Base-by-base conservation (phyloP, 2,888 invertebrate species). In the Alcis repandata region DNA sequence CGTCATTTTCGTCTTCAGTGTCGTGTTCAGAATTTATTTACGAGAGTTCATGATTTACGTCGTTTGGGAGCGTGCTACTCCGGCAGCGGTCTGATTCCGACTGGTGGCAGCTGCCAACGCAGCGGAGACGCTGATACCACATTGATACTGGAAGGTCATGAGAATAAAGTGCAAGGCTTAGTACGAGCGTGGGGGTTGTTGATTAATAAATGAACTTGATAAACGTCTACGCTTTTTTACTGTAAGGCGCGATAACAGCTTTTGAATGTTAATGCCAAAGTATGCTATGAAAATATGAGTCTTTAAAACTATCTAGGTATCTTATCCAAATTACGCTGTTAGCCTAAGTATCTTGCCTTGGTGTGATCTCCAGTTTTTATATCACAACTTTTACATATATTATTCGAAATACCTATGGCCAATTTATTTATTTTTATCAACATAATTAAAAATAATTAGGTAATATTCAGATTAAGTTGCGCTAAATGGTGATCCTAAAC, bases 11-110 rank as follows among this genome's bases (percentile, higher is more conserved):
- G 73, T 73, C 63, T 68, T 32, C 38, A 61, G 65, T 75, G 70
- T 79, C 80, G 79, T 84, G 79, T 79, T 63, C 48, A 52, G 76
- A 84, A 82, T 83, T 79, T 59, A 81, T 82, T 83, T 79, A 79
- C 84, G 84, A 78, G 75, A 51, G 73, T 76, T 74, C 69, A 56
- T 74, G 72, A 72, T 63, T 75, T 68, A 62, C 71, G 75, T 74
- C 60, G 63, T 63, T 63, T 60, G 63, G 64, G 74, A 79, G 83
- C 90, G 89, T 86, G 87, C 76, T 80, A 70, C 82, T 72, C 77
- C 74, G 67, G 69, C 69, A 82, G 79, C 85, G 86, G 78, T 76
- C 83, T 79, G 79, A 82, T 80, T 72, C 79, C 82, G 82, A 90
- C 89, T 90, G 84, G 59, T 41, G 43, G 17, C 33, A 22, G 11